Conservation (phyloP, 2,888 invertebrate species). For the Melipona bicolor region DNA sequence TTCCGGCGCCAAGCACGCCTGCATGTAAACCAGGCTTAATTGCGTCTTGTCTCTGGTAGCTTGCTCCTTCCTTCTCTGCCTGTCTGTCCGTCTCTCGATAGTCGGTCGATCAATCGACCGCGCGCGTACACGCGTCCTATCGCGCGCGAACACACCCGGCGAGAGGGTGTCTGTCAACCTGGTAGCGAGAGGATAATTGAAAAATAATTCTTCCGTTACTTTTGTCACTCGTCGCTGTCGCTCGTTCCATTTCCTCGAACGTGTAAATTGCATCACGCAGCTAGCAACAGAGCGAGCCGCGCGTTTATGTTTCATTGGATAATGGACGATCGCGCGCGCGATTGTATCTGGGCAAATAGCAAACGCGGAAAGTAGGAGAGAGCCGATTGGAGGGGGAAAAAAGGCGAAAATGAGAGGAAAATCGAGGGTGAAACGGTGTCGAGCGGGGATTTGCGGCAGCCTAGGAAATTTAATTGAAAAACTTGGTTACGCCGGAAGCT, state of each 20-base stretch:
- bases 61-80: not conserved
- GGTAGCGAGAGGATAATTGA: not conserved
- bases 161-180: not conserved
- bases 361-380: too few relatives aligned
- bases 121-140: not conserved
- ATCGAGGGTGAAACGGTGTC: slow-evolving; percentile 20
- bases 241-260: too few relatives aligned
- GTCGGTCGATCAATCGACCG: slow-evolving; percentile 31
- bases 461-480: slow-evolving; percentile 73
- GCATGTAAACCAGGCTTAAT: slow-evolving; percentile 56
- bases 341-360: slow-evolving; percentile 4
- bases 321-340: too few relatives aligned
- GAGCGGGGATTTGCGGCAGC: slow-evolving; percentile 56
- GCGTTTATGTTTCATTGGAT: not conserved
- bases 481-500: slow-evolving; percentile 58
- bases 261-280: too few relatives aligned
- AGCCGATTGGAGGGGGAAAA: not conserved
- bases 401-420: slow-evolving; percentile 35
- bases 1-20: slow-evolving; percentile 41
- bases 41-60: slow-evolving; percentile 44
- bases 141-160: not conserved
- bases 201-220: too few relatives aligned
- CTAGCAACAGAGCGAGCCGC: too few relatives aligned
- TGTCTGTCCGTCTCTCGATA: slow-evolving; percentile 11
- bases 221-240: too few relatives aligned